A percentile compares a stretch with the other conserved stretches of the same genome.
Conservation (phyloP, 2,888 invertebrate species). For the Anagyrus pseudococci region DNA sequence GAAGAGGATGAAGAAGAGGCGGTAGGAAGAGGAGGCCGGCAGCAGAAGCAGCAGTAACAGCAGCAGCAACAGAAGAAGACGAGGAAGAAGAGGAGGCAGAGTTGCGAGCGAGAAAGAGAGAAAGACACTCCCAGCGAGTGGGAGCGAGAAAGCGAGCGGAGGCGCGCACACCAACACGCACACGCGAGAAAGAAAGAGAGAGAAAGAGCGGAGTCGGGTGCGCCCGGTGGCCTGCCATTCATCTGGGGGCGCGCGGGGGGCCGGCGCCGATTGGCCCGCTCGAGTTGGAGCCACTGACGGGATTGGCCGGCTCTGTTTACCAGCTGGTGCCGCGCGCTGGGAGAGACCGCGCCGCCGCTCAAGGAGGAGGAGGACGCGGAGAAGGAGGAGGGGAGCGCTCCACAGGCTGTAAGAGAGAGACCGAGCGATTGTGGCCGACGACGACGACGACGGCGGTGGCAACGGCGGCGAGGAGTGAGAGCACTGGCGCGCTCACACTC, state of each 20-base stretch:
- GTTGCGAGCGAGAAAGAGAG: no score
- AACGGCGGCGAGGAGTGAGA: conserved; percentile 59
- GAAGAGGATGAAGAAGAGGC: conserved; percentile 6
- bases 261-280: conserved; percentile 55
- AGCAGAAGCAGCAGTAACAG: background rate
- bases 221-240: conserved; percentile 52
- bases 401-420: conserved; percentile 48
- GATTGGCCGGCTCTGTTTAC: conserved; percentile 58
- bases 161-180: no score
- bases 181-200: conserved; percentile 31
- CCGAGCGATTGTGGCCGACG: background rate
- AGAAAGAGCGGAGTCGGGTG: conserved; percentile 52
- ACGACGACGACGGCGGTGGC: no score
- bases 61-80: conserved; percentile 2
- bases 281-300: conserved; percentile 52
- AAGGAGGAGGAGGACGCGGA: conserved; percentile 34
- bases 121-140: background rate
- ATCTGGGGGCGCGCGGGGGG: conserved; percentile 59
- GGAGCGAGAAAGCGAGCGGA: conserved; percentile 26
- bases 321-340: conserved; percentile 65
- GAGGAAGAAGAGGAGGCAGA: conserved; percentile 34
- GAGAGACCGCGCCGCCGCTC: conserved; percentile 53
- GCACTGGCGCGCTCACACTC: conserved; percentile 60
- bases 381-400: background rate
- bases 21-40: background rate